phyloP scores from a whole-genome alignment of 2,888 invertebrate species.

The Dryocosmus kuriphilus region DNA sequence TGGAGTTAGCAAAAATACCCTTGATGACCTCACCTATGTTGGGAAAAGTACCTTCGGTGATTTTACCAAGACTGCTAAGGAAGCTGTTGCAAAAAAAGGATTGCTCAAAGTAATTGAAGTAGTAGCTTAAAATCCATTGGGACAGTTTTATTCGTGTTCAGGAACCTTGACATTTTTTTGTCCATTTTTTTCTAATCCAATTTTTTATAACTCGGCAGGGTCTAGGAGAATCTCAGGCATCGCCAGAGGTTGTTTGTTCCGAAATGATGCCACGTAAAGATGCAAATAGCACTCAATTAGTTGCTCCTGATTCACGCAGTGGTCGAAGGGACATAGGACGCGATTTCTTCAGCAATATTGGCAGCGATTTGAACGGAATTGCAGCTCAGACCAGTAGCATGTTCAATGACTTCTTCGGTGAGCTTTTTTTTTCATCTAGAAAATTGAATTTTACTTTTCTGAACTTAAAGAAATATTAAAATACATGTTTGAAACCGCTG shows the following conservation, averaged over 20 bases:
- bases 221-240: conserved; percentile 78
- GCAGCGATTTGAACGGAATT: conserved; percentile 94
- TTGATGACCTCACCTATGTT: conserved; percentile 93
- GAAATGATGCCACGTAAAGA: conserved; percentile 78
- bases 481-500: neutral
- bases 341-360: conserved; percentile 94
- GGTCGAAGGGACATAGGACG: conserved; percentile 82
- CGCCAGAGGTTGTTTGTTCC: conserved; percentile 68
- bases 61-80: conserved; percentile 93
- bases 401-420: conserved; percentile 96
- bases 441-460: neutral
- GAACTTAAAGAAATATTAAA: neutral
- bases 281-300: conserved; percentile 81
- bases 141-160: too few species aligned
- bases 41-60: conserved; percentile 94
- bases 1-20: conserved; percentile 91
- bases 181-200: neutral
- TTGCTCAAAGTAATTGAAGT: conserved; percentile 83
- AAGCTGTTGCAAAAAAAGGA: conserved; percentile 91
- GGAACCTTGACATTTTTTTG: too few species aligned
- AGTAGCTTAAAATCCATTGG: neutral
- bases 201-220: conserved; percentile 68
- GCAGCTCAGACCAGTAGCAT: conserved; percentile 96
- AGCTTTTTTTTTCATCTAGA: conserved; percentile 40
- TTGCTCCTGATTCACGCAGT: conserved; percentile 80